Evolutionary conservation across 2,888 invertebrate species (phyloP).

Genomic region (Lagria hirta): DNA sequence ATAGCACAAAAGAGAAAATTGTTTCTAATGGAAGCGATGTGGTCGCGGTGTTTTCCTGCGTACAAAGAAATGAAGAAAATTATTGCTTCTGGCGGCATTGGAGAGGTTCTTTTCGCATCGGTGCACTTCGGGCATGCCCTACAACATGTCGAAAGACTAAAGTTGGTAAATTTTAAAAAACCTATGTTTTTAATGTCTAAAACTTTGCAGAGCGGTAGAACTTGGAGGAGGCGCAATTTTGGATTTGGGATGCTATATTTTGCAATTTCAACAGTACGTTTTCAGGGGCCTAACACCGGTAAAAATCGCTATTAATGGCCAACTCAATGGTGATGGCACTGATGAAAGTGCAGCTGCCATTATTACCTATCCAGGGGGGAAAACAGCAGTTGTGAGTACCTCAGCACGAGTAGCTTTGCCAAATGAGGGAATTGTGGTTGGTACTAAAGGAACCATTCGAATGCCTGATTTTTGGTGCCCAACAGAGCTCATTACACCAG

Average conservation of each 20-base stretch:
- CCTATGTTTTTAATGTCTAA: conserved; percentile 2
- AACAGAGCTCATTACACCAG: conserved; percentile 65
- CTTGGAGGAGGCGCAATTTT: conserved; percentile 75
- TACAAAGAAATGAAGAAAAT: conserved; percentile 70
- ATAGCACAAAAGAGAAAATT: conserved; percentile 70
- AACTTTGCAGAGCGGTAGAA: conserved; percentile 45
- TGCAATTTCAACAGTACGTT: conserved; percentile 71
- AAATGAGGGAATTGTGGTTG: conserved; percentile 66
- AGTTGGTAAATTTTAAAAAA: too few relatives aligned
- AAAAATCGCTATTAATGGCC: conserved; percentile 68
- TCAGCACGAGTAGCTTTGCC: conserved; percentile 61
- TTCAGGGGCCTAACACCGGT: conserved; percentile 68
- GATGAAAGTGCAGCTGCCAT: conserved; percentile 70
- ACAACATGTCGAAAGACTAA: conserved; percentile 61
- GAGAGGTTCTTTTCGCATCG: conserved; percentile 69
- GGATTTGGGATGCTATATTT: conserved; percentile 75
- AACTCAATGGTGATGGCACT: conserved; percentile 69
- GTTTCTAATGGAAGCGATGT: conserved; percentile 86
- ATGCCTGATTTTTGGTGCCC: conserved; percentile 75
- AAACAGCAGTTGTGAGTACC: conserved; percentile 65
- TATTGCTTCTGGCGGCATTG: conserved; percentile 66
- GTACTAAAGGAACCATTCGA: conserved; percentile 67
- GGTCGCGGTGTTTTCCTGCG: conserved; percentile 82
- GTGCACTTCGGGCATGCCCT: conserved; percentile 70
- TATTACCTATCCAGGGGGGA: conserved; percentile 64